Percentiles rank a stretch among this genome's conserved stretches.
phyloP scores from a whole-genome alignment of 1,140 invertebrate genomes.

The Tribolium castaneum region DNA sequence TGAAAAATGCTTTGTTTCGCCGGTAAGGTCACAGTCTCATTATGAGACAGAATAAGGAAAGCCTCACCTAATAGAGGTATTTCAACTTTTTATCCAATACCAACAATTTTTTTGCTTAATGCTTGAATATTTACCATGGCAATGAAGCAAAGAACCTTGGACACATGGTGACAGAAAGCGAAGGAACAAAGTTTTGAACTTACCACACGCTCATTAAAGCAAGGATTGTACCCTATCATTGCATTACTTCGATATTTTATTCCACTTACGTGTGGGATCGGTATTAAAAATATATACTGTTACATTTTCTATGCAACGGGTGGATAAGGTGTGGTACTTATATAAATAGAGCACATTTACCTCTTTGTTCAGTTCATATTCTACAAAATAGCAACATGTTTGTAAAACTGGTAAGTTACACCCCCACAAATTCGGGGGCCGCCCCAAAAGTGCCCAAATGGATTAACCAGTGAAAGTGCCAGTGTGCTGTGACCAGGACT shows the following conservation, averaged over 20 bases:
- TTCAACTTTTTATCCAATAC: slow-evolving; percentile 47
- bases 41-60: slow-evolving; percentile 54
- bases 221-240: slow-evolving; percentile 43
- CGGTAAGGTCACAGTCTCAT: slow-evolving; percentile 56
- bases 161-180: slow-evolving; percentile 51
- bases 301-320: slow-evolving; percentile 57
- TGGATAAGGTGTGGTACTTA: slow-evolving; percentile 60
- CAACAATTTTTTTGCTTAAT: slow-evolving; percentile 37
- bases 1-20: slow-evolving; percentile 45
- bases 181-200: slow-evolving; percentile 51
- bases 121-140: slow-evolving; percentile 55
- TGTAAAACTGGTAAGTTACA: slow-evolving; percentile 64
- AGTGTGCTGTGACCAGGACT: background rate
- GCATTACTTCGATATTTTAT: slow-evolving; percentile 51
- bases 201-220: slow-evolving; percentile 43
- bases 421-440: background rate
- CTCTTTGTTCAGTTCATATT: slow-evolving; percentile 52
- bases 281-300: slow-evolving; percentile 57
- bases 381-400: slow-evolving; percentile 62
- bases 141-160: slow-evolving; percentile 55
- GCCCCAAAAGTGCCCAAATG: slow-evolving; percentile 3
- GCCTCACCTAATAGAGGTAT: slow-evolving; percentile 57
- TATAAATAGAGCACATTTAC: slow-evolving; percentile 59
- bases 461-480: background rate
- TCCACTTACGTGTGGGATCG: slow-evolving; percentile 57